Conservation (phyloP, 2,113 vertebrate species). For the Anser brachyrhynchus region DNA sequence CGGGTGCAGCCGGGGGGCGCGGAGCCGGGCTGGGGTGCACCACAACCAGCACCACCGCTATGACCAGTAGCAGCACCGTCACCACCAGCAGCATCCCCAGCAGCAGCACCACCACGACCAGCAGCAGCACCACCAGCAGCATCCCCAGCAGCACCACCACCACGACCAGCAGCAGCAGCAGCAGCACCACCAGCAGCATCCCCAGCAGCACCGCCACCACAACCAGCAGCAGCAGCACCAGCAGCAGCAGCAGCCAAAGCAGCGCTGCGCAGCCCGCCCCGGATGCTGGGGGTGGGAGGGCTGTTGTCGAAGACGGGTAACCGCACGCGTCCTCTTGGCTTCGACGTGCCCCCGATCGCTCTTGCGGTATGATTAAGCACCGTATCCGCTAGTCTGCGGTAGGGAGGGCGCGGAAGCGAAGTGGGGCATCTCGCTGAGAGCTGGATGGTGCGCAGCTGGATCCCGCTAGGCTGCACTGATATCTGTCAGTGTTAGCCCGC, state of each 20-base stretch:
- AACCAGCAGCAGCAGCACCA: too few relatives aligned
- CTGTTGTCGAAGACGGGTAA: background rate
- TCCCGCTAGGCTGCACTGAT: background rate
- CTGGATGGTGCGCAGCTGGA: background rate
- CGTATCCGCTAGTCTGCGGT: background rate
- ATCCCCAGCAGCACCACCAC: too few relatives aligned
- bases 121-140: too few relatives aligned
- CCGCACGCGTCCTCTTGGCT: background rate
- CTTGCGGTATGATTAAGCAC: background rate
- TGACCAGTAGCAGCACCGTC: too few relatives aligned
- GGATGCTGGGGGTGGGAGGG: background rate
- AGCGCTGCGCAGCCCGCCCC: background rate
- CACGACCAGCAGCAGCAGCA: too few relatives aligned
- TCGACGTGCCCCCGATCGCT: background rate
- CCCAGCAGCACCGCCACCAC: too few relatives aligned
- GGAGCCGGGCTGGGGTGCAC: too few relatives aligned
- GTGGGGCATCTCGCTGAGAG: background rate
- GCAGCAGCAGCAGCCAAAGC: too few relatives aligned
- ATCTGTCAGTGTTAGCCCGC: background rate
- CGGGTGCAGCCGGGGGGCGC: background rate
- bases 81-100: too few relatives aligned
- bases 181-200: too few relatives aligned
- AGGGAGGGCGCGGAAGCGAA: background rate
- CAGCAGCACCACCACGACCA: too few relatives aligned
- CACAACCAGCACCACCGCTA: too few relatives aligned